Conservation (phyloP, 2,888 invertebrate species). For the Polia nebulosa region DNA sequence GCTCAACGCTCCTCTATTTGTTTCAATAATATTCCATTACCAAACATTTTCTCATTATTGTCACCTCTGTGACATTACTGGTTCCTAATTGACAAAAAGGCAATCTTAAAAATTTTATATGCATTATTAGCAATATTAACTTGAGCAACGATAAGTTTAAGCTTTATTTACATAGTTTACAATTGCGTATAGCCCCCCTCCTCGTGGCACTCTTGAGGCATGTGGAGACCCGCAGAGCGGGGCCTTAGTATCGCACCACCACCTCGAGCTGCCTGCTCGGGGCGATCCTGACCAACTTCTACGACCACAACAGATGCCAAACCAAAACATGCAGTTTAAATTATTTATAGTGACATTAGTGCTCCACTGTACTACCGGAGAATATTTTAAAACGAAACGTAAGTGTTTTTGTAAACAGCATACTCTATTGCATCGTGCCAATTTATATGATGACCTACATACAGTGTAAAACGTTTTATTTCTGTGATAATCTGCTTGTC, state of each 20-base stretch:
- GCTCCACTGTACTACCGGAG: conserved; percentile 79
- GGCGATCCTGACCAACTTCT: conserved; percentile 72
- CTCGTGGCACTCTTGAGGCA: conserved; percentile 73
- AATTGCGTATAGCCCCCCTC: conserved; percentile 88
- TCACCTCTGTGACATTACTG: conserved; percentile 33
- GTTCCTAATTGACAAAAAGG: conserved; percentile 47
- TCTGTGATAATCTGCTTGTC: conserved; percentile 67
- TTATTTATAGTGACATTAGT: conserved; percentile 84
- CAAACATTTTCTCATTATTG: conserved; percentile 28
- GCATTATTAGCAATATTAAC: conserved; percentile 75
- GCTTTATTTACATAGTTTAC: conserved; percentile 87
- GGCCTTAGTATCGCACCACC: conserved; percentile 83
- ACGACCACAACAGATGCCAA: conserved; percentile 63
- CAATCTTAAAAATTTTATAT: conserved; percentile 53
- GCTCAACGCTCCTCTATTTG: not conserved
- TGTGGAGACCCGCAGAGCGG: conserved; percentile 74
- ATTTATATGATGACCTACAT: conserved; percentile 58
- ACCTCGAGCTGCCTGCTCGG: conserved; percentile 81
- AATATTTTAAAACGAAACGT: conserved; percentile 88
- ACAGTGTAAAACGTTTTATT: conserved; percentile 53
- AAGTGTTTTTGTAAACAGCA: conserved; percentile 76
- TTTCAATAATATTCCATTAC: conserved; percentile 1
- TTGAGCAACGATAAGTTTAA: conserved; percentile 81
- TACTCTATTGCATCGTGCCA: conserved; percentile 57
- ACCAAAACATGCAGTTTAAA: conserved; percentile 83